Evolutionary conservation across 2,797 vertebrate species (phyloP).

Genomic region (Hozukius guyotensis): DNA sequence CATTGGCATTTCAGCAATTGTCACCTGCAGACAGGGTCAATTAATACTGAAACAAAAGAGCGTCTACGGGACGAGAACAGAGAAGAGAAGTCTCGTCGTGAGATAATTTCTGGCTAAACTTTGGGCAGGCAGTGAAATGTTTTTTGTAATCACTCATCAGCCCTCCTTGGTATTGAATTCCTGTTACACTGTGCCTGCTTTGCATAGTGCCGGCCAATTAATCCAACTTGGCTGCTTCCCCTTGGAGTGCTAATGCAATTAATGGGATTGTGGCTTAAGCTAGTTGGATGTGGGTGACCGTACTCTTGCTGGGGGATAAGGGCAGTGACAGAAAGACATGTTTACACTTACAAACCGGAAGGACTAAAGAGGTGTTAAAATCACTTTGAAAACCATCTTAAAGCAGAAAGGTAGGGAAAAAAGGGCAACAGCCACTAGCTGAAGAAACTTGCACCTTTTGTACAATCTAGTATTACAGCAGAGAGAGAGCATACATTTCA

Average conservation of each 20-base stretch:
- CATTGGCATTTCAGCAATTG: conserved; percentile 47
- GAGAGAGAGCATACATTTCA: not conserved
- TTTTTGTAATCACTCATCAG: conserved; percentile 82
- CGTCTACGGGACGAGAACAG: not conserved
- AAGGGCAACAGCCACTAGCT: not conserved
- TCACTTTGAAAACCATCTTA: conserved; percentile 44
- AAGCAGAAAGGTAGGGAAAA: conserved; percentile 21
- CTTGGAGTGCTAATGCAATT: conserved; percentile 80
- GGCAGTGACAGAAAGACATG: conserved; percentile 41
- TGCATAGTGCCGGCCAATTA: conserved; percentile 83
- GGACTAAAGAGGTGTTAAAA: conserved; percentile 38
- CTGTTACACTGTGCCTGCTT: conserved; percentile 76
- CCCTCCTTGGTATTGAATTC: conserved; percentile 77
- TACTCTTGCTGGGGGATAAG: conserved; percentile 44
- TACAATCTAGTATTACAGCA: not conserved
- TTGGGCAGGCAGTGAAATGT: conserved; percentile 72
- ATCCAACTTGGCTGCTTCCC: conserved; percentile 76
- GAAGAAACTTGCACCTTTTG: not conserved
- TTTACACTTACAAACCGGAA: conserved; percentile 48
- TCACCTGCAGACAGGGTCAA: conserved; percentile 19
- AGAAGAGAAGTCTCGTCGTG: conserved; percentile 9
- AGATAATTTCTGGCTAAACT: conserved; percentile 68
- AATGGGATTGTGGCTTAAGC: conserved; percentile 79
- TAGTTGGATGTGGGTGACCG: conserved; percentile 59
- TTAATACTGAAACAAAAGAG: conserved; percentile 42